Conservation (phyloP, 2,797 vertebrate genomes). For the Eurystomus glaucurus region DNA sequence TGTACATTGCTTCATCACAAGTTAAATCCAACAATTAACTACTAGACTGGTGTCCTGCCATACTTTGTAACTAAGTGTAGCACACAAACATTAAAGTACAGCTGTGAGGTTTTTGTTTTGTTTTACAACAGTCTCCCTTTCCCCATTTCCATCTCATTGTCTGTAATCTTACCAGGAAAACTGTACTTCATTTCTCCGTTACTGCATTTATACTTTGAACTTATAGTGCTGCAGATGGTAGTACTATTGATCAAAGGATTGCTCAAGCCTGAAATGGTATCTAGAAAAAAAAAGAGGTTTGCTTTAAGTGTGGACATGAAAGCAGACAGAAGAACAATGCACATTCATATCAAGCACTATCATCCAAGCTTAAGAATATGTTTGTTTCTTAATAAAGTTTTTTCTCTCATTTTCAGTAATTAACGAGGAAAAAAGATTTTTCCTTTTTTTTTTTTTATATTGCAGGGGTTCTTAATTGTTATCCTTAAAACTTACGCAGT, state of each 20-base stretch:
- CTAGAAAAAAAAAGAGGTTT: not conserved
- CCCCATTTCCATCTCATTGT: not conserved
- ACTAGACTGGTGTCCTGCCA: not conserved
- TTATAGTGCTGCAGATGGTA: not conserved
- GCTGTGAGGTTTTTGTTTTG: not conserved
- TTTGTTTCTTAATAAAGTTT: not conserved
- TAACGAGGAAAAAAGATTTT: not conserved
- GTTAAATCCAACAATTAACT: not conserved
- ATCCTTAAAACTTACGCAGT: not conserved
- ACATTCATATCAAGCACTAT: not conserved
- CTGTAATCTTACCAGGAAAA: slow-evolving; percentile 14
- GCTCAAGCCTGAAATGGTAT: slow-evolving; percentile 18
- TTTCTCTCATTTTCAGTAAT: not conserved
- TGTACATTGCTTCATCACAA: not conserved
- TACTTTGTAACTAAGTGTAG: not conserved
- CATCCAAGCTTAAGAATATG: not conserved
- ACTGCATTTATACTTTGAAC: slow-evolving; percentile 63
- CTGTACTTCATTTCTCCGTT: slow-evolving; percentile 18
- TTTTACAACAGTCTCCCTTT: not conserved
- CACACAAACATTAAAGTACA: not conserved
- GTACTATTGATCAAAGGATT: slow-evolving; percentile 56
- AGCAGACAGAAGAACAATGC: not conserved
- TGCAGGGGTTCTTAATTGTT: not conserved
- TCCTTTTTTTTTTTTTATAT: not conserved
- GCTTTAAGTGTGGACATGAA: slow-evolving; percentile 19